phyloP scores from a whole-genome alignment of 2,113 vertebrate genomes.

The Serinus canaria region DNA sequence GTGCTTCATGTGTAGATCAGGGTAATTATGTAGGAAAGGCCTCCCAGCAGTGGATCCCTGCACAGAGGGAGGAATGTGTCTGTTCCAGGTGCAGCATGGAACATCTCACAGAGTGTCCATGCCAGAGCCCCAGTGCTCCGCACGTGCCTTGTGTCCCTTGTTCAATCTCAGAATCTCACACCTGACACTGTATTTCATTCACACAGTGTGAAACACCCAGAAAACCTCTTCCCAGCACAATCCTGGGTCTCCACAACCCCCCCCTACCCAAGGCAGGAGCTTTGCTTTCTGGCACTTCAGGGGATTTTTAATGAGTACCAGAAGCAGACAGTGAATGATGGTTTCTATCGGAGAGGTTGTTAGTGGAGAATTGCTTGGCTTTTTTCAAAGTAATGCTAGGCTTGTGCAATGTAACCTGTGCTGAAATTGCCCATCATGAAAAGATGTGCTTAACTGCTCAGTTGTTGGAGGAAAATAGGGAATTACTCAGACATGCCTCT shows the following conservation, averaged over 20 bases:
- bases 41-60: not conserved
- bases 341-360: not conserved
- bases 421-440: not conserved
- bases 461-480: conserved; percentile 21
- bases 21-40: conserved; percentile 2
- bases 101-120: not conserved
- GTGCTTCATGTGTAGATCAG: not conserved
- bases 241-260: not conserved
- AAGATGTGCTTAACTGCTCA: conserved; percentile 28
- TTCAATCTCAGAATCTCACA: not conserved
- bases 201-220: not conserved
- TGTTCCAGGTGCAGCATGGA: not conserved
- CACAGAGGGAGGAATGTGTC: not conserved
- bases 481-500: conserved; percentile 29
- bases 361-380: conserved; percentile 16
- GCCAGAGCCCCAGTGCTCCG: not conserved
- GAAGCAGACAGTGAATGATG: conserved; percentile 13
- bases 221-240: not conserved
- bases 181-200: not conserved
- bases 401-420: not conserved
- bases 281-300: not conserved
- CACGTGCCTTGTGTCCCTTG: not conserved
- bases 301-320: conserved; percentile 18
- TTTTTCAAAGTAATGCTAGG: not conserved
- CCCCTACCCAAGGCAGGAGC: not conserved